These are phyloP conservation scores for Doryteuthis pealeii DNA, from an alignment of 1,140 invertebrate genomes.

Conservation along the genomic window DNA sequence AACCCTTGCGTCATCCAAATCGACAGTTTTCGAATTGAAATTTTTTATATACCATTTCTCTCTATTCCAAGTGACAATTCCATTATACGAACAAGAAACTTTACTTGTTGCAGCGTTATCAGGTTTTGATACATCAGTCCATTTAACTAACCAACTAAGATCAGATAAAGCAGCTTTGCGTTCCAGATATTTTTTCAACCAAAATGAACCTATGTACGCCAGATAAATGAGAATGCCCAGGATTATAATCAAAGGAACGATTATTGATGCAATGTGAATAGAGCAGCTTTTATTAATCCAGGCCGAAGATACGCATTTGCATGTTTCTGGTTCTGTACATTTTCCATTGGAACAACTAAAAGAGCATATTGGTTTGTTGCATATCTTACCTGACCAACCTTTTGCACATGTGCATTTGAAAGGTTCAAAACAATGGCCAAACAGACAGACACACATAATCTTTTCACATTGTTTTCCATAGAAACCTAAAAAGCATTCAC, in stretches of 20 bases:
- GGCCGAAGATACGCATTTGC: background rate
- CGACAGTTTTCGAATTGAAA: constrained; percentile 24
- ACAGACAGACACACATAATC: background rate
- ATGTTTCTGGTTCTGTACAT: background rate
- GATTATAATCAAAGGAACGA: background rate
- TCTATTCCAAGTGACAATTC: background rate
- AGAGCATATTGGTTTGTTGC: background rate
- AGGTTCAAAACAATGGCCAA: background rate
- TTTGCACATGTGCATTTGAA: background rate
- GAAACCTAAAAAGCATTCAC: background rate
- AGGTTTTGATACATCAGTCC: background rate
- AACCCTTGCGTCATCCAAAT: constrained; percentile 24
- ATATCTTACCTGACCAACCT: background rate
- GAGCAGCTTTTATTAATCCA: background rate
- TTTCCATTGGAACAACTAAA: background rate
- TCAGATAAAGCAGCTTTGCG: background rate
- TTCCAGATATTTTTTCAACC: background rate
- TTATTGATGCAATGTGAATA: background rate
- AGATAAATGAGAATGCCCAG: background rate
- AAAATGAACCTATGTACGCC: background rate
- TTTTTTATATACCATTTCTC: background rate
- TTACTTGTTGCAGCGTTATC: background rate
- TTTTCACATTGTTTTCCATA: background rate
- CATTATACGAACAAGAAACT: background rate
- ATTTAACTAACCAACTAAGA: background rate